Evolutionary conservation across 2,797 vertebrate species (phyloP).

Genomic region (Rallus crepitans): DNA sequence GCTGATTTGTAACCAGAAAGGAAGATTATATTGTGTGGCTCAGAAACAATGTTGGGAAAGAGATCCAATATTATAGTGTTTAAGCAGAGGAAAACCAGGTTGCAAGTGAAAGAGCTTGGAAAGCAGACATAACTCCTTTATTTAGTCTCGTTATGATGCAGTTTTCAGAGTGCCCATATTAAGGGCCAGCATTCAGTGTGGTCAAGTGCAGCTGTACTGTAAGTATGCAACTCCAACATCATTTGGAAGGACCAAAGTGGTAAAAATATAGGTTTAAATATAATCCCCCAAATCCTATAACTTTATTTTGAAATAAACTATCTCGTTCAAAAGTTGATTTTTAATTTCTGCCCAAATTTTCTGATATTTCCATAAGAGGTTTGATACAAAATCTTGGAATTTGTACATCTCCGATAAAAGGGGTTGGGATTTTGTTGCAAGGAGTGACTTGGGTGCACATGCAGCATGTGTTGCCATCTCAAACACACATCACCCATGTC

Average conservation of each 20-base stretch:
- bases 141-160: neutral
- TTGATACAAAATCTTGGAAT: neutral
- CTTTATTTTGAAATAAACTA: neutral
- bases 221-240: neutral
- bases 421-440: neutral
- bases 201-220: fast-evolving
- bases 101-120: neutral
- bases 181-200: neutral
- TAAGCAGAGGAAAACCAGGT: neutral
- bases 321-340: neutral
- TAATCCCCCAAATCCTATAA: neutral
- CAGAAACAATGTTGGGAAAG: neutral
- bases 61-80: neutral
- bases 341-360: neutral
- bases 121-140: neutral
- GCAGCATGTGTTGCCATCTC: neutral
- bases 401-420: neutral
- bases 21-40: neutral
- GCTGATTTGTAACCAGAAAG: neutral
- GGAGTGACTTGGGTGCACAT: fast-evolving
- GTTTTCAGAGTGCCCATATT: neutral
- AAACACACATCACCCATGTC: fast-evolving
- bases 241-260: neutral
- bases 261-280: neutral
- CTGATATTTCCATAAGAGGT: neutral